Percentiles rank a stretch among this genome's conserved stretches.
Conservation (phyloP, 53 echinoderm and acorn worm species). For the Stichopus horrens region DNA sequence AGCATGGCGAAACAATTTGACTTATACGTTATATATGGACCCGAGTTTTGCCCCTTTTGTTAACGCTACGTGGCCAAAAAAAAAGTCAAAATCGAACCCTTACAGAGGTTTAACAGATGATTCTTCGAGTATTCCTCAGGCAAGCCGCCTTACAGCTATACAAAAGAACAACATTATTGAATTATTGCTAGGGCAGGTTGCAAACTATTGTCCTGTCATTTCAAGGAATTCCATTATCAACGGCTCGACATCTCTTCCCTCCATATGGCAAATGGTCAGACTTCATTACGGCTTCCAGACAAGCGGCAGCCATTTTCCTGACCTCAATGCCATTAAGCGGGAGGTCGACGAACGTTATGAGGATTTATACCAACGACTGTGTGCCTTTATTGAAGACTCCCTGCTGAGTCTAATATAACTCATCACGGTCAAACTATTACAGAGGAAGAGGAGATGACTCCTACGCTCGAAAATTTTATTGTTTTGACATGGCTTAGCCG, state of each 20-base stretch:
- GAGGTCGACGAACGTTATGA: constrained; percentile 47
- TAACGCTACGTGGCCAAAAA: not conserved
- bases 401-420: constrained; percentile 32
- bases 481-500: constrained; percentile 54
- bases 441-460: constrained; percentile 57
- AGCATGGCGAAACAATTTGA: constrained; percentile 1
- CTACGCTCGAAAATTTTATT: constrained; percentile 58
- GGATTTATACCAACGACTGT: constrained; percentile 54
- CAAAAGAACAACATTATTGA: not conserved
- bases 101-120: not conserved
- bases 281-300: constrained; percentile 50
- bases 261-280: constrained; percentile 31
- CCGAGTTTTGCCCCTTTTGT: not conserved
- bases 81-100: too few species aligned
- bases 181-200: not conserved
- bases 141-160: not conserved
- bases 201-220: not conserved
- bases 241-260: not conserved
- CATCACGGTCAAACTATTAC: too few species aligned
- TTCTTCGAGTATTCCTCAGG: not conserved
- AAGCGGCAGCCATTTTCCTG: constrained; percentile 47
- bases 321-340: constrained; percentile 47
- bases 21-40: not conserved
- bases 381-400: constrained; percentile 54
- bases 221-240: not conserved